Base-by-base conservation (phyloP, 2,113 vertebrate species). In the Lucifuga dentata region DNA sequence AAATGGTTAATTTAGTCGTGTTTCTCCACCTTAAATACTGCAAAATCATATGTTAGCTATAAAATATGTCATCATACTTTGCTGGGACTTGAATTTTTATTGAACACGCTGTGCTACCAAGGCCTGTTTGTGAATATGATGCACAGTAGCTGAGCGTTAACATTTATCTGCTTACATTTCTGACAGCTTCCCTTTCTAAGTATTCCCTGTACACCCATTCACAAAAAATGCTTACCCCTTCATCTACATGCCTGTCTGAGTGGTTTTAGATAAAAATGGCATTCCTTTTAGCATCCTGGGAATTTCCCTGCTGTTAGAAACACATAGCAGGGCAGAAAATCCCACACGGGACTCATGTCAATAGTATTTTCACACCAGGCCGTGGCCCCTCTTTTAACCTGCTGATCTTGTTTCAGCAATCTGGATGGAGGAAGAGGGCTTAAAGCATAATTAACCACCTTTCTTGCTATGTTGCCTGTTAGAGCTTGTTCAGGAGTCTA, bases 171-270 rank as follows among this genome's bases (percentile, higher is more conserved):
- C 68, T 48, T 19, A 39, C 62, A 48, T 40, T 60, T 62, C 73
- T 59, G 71, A 68, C 79, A 51, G 81, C 51, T 60, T 35, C 20
- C 43, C 48, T 12, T 13, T 56, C 61, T 17, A 11, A 41, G 73
- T 60, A 40, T 72, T 83, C 66, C 69, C 68, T 80, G 57, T 55
- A 5, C 61, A 40, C 61, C 52, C 56, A 58, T 80, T 66, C 45
- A 32, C 49, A 45, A 67, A 53, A 79, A 68, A 44, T 0, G 26
- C 64, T 75, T 57, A 71, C 45, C 36, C 36, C 69, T 52, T 71
- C 73, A 55, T 66, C 53, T 52, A 46, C 38, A 44, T 56, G 29
- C 53, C 43, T 39, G 15, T 43, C 39, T 2, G 2, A 2, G 3
- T 48, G 36, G 46, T 26, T 17, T 33, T 23, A 29, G 39, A 58